Base-by-base conservation (phyloP, 2,113 vertebrate genomes). In the Oreochromis aureus region DNA sequence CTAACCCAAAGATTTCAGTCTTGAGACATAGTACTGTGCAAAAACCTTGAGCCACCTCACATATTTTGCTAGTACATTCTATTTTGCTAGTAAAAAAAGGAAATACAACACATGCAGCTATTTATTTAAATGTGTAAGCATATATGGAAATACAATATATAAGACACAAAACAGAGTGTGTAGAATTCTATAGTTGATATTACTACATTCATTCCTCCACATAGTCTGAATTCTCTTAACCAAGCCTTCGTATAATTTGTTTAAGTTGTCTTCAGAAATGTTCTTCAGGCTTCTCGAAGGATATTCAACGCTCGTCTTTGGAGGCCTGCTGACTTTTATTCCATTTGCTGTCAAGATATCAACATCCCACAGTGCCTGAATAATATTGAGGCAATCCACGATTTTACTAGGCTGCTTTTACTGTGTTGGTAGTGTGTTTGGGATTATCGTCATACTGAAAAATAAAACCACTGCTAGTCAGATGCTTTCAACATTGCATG, bases 231-330 rank as follows among this genome's bases (percentile, higher is more conserved):
- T 4, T 76, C 71, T 76, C 44, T 48, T 27, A 76, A 27, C 44
- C 41, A 48, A 76, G 71, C 9, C 22, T 46, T 73, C 27, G 5
- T 76, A 3, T 19, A 19, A 48, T 48, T 48, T 73, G 8, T 48
- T 48, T 48, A 48, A 30, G 24, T 30, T 30, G 36, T 71, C 36
- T 44, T 44, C 36, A 71, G 36, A 41, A 71, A 71, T 71, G n/a
- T 0, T 71, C 66, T 61, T 5, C 58, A 19, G 58, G 30, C 58
- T 71, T 71, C n/a, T 71, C 0, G n/a, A 44, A 44, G 5, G 36
- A 71, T 12, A 44, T 10, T 71, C 66, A 71, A 44, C 2, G 2
- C 22, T 76, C 0, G 16, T 19, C 0, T 46, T 76, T 48, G 41
- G 41, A 76, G 5, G 24, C 6, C 24, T 27, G 69, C 6, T 76